Percentiles rank a stretch among this genome's conserved stretches.
Conservation (phyloP, 2,113 vertebrate species). For the Pituophis catenifer region DNA sequence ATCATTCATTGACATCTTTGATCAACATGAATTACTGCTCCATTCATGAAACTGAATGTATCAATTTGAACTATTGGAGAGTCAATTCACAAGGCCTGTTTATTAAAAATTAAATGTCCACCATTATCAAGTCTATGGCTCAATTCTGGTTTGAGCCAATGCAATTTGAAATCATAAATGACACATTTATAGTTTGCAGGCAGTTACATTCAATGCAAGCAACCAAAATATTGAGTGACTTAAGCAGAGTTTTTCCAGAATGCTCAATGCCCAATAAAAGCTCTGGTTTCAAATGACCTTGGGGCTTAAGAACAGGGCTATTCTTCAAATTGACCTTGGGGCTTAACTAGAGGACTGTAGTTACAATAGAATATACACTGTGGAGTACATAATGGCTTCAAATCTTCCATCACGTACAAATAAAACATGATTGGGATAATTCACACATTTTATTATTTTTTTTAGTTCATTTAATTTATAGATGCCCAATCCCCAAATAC, state of each 20-base stretch:
- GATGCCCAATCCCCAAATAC: neutral
- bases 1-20: neutral
- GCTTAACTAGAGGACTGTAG: neutral
- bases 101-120: neutral
- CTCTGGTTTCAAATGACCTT: neutral
- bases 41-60: neutral
- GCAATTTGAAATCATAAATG: neutral
- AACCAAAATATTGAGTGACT: neutral
- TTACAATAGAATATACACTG: neutral
- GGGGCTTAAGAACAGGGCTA: neutral
- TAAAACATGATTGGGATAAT: neutral
- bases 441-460: neutral
- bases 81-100: neutral
- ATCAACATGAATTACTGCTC: neutral
- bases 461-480: neutral
- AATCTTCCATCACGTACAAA: neutral
- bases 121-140: neutral
- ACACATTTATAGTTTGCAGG: neutral
- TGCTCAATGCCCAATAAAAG: neutral
- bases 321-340: neutral
- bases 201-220: neutral
- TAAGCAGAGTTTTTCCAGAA: neutral
- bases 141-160: neutral
- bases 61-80: neutral
- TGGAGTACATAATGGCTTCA: neutral